These are phyloP conservation scores for Condylura cristata DNA, from an alignment of 2,113 vertebrate genomes.

Conservation along the genomic window DNA sequence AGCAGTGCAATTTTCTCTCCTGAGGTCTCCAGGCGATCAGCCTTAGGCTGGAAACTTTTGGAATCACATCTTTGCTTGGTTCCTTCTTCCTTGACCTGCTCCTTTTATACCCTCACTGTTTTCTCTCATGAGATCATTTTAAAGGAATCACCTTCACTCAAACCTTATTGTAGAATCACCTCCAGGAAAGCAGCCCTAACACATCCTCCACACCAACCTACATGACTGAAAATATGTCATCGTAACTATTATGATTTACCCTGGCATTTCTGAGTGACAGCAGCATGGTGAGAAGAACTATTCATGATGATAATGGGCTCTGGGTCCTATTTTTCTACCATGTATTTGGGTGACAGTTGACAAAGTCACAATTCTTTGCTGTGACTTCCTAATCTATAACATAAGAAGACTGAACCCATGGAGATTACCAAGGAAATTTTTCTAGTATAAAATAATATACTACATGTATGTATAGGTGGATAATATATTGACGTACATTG, in stretches of 20 bases:
- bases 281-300: background rate
- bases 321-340: background rate
- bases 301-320: background rate
- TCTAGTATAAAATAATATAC: background rate
- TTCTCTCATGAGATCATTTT: background rate
- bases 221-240: background rate
- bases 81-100: background rate
- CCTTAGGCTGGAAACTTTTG: background rate
- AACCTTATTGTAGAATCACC: background rate
- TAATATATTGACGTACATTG: background rate
- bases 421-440: background rate
- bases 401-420: fast-evolving
- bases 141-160: background rate
- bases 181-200: background rate
- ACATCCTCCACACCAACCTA: background rate
- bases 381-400: background rate
- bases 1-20: background rate
- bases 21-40: background rate
- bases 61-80: background rate
- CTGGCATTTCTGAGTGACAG: background rate
- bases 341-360: background rate
- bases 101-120: background rate
- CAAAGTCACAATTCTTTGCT: background rate
- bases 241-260: background rate
- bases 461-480: background rate